Base-by-base conservation (phyloP, 2,797 vertebrate species). In the Champsocephalus esox region DNA sequence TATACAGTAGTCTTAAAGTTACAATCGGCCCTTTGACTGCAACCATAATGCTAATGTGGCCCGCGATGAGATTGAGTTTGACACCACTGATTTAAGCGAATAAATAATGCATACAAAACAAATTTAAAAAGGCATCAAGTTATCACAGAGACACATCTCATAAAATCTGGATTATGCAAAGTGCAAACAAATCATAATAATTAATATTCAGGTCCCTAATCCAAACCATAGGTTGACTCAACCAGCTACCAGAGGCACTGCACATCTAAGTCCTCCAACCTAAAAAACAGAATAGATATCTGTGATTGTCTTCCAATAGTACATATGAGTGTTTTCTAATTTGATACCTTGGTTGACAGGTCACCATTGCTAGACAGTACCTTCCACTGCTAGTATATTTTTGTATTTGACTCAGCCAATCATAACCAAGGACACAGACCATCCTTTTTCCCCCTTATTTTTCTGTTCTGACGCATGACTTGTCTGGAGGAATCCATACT, bases 401-500 rank as follows among this genome's bases (percentile, higher is more conserved):
- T 54, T 46, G 45, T 38, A 32, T 60, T 16, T 50, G 4, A 17
- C 9, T 44, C 9, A 43, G 17, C 16, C 24, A 34, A 59, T 69
- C 32, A 24, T 4, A 66, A n/a, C 24, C 49, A 61, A 58, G n/a
- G 1, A 79, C 44, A 64, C 3, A 4, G 19, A 51, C 38, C 9
- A 32, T 24, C 21, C 21, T 0, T 66, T n/a, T 57, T 0, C 4
- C 28, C 28, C 28, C 28, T 28, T 21, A 12, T 52, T 59, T 50
- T 50, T 68, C 64, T 43, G 16, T 43, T 64, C 19, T 43, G 38
- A 77, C 0, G 4, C 49, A 32, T 45, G 59, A 16, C 38, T 75
- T 62, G 19, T 6, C 3, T 12, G 57, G 57, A 76, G 59, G 61
- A 32, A 56, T 50, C 67, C 82, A 73, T n/a, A 75, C 77, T 76